These are phyloP conservation scores for Ectobius pallidus DNA, from an alignment of 2,888 invertebrate species.

Conservation along the genomic window DNA sequence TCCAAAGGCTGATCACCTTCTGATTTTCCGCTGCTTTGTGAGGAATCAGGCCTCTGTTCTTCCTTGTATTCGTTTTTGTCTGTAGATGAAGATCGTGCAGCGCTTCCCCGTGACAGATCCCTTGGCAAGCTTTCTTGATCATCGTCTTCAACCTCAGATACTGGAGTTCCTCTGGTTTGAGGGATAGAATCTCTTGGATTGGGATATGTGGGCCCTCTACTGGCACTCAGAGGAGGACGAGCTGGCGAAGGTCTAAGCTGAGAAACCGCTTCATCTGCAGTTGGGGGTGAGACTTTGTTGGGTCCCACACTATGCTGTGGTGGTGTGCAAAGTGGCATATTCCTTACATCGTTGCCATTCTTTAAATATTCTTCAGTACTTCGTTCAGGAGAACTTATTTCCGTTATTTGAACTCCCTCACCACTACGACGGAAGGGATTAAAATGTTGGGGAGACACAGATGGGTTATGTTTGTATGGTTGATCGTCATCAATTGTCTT, in stretches of 20 bases:
- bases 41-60: conserved; percentile 49
- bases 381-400: background rate
- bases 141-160: conserved; percentile 41
- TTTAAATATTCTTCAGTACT: background rate
- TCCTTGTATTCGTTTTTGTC: conserved; percentile 53
- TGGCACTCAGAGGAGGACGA: conserved; percentile 57
- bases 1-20: conserved; percentile 75
- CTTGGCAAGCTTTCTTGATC: conserved; percentile 51
- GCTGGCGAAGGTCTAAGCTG: conserved; percentile 70
- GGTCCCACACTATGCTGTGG: conserved; percentile 16
- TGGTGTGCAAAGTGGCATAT: conserved; percentile 19
- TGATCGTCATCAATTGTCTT: conserved; percentile 56
- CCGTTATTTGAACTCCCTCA: too few relatives aligned
- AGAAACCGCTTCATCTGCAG: conserved; percentile 68
- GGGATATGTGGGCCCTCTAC: conserved; percentile 47
- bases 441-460: background rate
- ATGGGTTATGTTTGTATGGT: background rate
- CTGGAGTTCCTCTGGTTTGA: background rate
- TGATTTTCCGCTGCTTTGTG: conserved; percentile 54
- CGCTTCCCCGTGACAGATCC: conserved; percentile 53
- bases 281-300: conserved; percentile 69
- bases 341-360: conserved; percentile 17
- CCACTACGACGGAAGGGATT: background rate
- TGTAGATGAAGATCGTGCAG: conserved; percentile 46
- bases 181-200: conserved; percentile 48